A percentile compares a stretch with the other conserved stretches of the same genome.
Conservation (phyloP, 2,113 vertebrate species). For the Corapipo altera region DNA sequence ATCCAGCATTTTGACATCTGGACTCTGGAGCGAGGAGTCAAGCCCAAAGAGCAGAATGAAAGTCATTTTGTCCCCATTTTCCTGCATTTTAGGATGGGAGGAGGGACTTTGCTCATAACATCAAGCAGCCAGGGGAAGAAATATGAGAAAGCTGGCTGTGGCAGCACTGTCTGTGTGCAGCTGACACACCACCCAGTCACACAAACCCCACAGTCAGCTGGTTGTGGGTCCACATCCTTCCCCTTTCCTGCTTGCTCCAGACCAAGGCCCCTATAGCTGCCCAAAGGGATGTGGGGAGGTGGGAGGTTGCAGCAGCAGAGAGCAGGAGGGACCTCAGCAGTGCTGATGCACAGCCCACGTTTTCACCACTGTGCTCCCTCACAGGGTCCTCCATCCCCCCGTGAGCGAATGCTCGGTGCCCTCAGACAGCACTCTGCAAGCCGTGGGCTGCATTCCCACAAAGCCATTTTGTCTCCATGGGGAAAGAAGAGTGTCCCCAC, state of each 20-base stretch:
- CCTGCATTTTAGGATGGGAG: background rate
- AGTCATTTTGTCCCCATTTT: background rate
- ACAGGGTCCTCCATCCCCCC: background rate
- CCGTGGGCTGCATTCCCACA: background rate
- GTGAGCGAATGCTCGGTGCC: accelerated
- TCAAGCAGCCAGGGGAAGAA: background rate
- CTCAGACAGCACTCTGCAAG: background rate
- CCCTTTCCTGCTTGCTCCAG: background rate
- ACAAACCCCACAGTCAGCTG: background rate
- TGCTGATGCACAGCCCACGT: accelerated
- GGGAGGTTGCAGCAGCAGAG: background rate
- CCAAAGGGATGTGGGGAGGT: background rate
- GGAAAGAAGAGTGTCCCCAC: background rate
- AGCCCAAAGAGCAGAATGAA: background rate
- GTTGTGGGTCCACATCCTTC: background rate
- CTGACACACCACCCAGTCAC: background rate
- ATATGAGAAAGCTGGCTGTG: background rate
- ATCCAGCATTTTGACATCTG: background rate
- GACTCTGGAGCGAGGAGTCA: background rate
- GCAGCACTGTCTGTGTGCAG: background rate
- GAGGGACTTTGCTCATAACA: background rate
- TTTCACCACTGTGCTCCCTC: accelerated
- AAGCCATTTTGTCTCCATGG: background rate
- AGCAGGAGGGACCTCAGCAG: background rate
- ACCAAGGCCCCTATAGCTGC: background rate